Percentiles rank a stretch among this genome's conserved stretches.
These are phyloP conservation scores for Willisornis vidua DNA, from an alignment of 2,113 vertebrate genomes.

Conservation along the genomic window DNA sequence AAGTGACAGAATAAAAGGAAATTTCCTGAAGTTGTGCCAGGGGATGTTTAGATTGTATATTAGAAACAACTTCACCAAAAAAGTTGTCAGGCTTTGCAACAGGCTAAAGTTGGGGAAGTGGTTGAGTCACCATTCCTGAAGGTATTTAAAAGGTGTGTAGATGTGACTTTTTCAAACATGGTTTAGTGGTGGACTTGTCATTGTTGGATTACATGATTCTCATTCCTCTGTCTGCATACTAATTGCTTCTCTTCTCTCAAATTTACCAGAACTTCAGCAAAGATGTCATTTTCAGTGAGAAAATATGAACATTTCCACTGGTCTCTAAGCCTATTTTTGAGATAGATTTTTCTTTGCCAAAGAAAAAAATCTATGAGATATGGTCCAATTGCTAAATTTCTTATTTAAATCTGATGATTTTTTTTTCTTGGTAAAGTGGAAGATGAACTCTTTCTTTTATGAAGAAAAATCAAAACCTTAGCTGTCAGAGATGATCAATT, in stretches of 20 bases:
- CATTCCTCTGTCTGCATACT: not conserved
- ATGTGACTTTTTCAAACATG: not conserved
- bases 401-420: not conserved
- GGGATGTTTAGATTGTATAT: not conserved
- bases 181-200: not conserved
- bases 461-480: not conserved
- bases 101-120: not conserved
- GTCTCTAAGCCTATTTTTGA: not conserved
- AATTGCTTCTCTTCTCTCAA: not conserved
- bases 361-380: not conserved
- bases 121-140: not conserved
- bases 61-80: not conserved
- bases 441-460: not conserved
- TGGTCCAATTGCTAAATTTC: not conserved
- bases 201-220: not conserved
- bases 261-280: not conserved
- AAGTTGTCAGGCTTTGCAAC: not conserved
- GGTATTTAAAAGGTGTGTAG: not conserved
- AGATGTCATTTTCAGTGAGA: not conserved
- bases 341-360: not conserved
- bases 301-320: not conserved
- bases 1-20: not conserved
- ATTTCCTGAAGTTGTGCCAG: rapidly evolving
- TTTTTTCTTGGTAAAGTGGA: not conserved
- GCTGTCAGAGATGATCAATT: not conserved